These are phyloP conservation scores for Sylvilagus bachmani DNA, from an alignment of 2,113 vertebrate species.

Conservation along the genomic window DNA sequence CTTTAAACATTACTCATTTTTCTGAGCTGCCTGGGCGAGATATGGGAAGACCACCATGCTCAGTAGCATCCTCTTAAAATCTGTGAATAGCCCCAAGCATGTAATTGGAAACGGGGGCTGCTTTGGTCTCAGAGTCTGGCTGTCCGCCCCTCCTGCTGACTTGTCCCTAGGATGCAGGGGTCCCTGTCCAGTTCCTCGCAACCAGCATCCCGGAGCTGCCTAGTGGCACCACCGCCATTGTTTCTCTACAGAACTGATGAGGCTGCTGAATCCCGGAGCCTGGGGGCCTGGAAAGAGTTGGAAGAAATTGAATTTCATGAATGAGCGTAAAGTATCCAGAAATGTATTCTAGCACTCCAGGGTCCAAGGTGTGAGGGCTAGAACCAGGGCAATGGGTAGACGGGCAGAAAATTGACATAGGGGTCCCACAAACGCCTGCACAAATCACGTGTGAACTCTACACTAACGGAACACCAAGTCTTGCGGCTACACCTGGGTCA, in stretches of 20 bases:
- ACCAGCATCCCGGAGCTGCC: background rate
- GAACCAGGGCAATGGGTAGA: background rate
- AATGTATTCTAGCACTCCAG: background rate
- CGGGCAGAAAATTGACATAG: background rate
- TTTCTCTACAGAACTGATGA: background rate
- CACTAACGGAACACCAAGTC: background rate
- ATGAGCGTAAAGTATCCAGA: background rate
- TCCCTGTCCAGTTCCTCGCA: background rate
- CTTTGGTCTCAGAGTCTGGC: background rate
- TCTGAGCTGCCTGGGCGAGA: background rate
- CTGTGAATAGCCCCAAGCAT: background rate
- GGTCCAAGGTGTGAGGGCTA: background rate
- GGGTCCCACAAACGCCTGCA: background rate
- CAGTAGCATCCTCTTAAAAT: constrained; percentile 9
- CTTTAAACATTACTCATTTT: constrained; percentile 1
- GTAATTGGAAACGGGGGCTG: constrained; percentile 9
- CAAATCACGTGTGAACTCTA: background rate
- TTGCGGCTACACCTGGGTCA: background rate
- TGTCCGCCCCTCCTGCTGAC: background rate
- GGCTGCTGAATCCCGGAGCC: constrained; percentile 19
- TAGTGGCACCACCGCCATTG: too few relatives aligned
- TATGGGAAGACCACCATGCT: background rate
- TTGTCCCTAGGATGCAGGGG: background rate
- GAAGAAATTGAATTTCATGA: background rate
- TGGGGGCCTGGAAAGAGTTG: background rate